Percentiles rank a stretch among this genome's conserved stretches.
Conservation (phyloP, 2,797 vertebrate genomes). For the Gymnoscopelus braueri region DNA sequence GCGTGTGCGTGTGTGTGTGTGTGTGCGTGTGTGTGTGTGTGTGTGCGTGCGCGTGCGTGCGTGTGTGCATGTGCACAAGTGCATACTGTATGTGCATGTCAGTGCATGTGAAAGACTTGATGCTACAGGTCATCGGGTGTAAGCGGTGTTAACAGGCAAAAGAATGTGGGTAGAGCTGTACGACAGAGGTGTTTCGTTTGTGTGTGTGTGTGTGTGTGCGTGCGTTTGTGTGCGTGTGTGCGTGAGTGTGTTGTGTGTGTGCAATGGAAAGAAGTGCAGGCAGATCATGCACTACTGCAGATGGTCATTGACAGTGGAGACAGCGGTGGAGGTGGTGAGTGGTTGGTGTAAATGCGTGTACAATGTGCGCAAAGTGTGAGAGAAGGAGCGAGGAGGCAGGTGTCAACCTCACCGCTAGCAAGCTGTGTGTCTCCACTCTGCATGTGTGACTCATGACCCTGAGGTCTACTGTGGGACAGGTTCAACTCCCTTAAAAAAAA, state of each 20-base stretch:
- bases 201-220: conserved; percentile 1
- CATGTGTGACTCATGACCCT: too few species aligned
- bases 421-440: too few species aligned
- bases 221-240: conserved; percentile 2
- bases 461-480: too few species aligned
- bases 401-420: too few species aligned
- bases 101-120: background rate
- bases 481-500: too few species aligned
- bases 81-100: conserved; percentile 3
- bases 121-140: too few species aligned
- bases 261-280: conserved; percentile 34
- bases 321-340: background rate
- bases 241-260: conserved; percentile 8
- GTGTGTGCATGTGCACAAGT: background rate
- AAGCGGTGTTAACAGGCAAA: too few species aligned
- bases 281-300: background rate
- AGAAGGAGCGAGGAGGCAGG: too few species aligned
- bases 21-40: background rate
- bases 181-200: background rate
- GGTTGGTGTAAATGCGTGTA: too few species aligned
- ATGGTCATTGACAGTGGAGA: background rate
- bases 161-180: too few species aligned
- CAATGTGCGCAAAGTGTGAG: too few species aligned
- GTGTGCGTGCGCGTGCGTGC: conserved; percentile 20
- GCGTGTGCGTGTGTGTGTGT: conserved; percentile 4